Conservation (phyloP, 2,888 invertebrate species). For the Epicampocera succincta region DNA sequence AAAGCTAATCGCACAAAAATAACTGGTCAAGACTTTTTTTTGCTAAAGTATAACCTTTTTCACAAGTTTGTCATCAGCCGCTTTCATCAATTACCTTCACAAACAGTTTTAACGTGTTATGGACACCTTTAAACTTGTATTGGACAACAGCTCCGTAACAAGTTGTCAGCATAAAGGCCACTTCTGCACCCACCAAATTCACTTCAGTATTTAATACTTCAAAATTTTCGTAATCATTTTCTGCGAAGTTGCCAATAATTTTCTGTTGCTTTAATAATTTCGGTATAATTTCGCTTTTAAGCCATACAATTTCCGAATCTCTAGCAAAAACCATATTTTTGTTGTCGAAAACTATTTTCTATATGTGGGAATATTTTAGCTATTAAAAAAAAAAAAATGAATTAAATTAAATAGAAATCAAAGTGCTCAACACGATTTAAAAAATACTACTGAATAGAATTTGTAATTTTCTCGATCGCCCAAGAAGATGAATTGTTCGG, state of each 20-base stretch:
- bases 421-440: constrained; percentile 18
- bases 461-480: background rate
- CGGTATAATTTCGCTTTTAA: constrained; percentile 70
- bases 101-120: constrained; percentile 70
- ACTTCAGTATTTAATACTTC: constrained; percentile 71
- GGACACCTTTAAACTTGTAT: constrained; percentile 71
- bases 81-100: constrained; percentile 78
- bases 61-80: too few relatives aligned
- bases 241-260: constrained; percentile 60
- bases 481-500: background rate
- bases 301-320: constrained; percentile 73
- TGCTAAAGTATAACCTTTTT: background rate
- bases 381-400: too few relatives aligned
- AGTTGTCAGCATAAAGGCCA: constrained; percentile 78
- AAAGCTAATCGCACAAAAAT: background rate
- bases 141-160: constrained; percentile 76
- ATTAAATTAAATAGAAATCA: too few relatives aligned
- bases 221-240: constrained; percentile 62
- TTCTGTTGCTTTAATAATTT: constrained; percentile 70
- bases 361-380: too few relatives aligned
- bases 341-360: background rate
- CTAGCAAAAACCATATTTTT: constrained; percentile 31
- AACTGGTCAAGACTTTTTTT: background rate
- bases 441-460: constrained; percentile 36
- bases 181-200: constrained; percentile 73